phyloP scores from a whole-genome alignment of 2,888 invertebrate species.

The Sericinus montela region DNA sequence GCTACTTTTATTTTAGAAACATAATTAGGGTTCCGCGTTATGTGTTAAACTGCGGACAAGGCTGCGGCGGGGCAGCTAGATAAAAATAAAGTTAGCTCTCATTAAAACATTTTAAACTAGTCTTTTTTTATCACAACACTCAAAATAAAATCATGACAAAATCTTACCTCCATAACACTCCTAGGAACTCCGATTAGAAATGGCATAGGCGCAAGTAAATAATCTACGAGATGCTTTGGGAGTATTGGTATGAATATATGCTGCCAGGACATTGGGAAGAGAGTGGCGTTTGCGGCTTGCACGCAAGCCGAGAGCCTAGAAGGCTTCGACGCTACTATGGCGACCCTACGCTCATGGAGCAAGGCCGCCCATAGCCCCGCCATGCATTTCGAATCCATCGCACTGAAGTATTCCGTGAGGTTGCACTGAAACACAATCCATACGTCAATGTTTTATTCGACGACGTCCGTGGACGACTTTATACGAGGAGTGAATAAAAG shows the following conservation, averaged over 20 bases:
- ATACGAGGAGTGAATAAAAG: too few species aligned
- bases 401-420: slow-evolving; percentile 98
- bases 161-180: slow-evolving; percentile 85
- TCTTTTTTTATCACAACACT: too few species aligned
- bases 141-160: too few species aligned
- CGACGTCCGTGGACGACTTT: too few species aligned
- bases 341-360: slow-evolving; percentile 94
- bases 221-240: slow-evolving; percentile 93
- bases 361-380: slow-evolving; percentile 96
- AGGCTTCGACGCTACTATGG: slow-evolving; percentile 94
- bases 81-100: too few species aligned
- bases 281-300: slow-evolving; percentile 95
- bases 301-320: slow-evolving; percentile 95
- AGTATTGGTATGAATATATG: slow-evolving; percentile 98
- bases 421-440: slow-evolving; percentile 84
- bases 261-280: slow-evolving; percentile 99
- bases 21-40: too few species aligned
- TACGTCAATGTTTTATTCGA: too few species aligned
- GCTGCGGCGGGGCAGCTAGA: too few species aligned
- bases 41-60: too few species aligned
- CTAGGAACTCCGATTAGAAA: slow-evolving; percentile 97
- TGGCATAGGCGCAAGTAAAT: slow-evolving; percentile 97
- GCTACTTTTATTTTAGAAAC: too few species aligned
- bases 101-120: too few species aligned
- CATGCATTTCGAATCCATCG: slow-evolving; percentile 97